Evolutionary conservation across 2,797 vertebrate genomes (phyloP).

Genomic region (Ctenopoma kingsleyae): DNA sequence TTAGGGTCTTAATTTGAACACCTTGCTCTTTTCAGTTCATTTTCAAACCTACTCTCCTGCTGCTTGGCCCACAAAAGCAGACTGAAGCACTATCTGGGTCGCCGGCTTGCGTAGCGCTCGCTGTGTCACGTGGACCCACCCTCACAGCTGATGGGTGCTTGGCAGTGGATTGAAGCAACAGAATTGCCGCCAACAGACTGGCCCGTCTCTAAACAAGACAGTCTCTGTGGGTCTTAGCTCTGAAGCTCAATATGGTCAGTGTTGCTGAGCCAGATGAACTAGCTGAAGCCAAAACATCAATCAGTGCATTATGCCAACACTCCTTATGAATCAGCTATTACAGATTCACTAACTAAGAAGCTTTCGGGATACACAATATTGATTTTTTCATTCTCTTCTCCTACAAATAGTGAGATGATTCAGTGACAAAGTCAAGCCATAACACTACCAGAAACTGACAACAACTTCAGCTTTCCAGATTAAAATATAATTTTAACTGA

Average conservation of each 20-base stretch:
- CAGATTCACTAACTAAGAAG: conserved; percentile 61
- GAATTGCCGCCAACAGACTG: conserved; percentile 36
- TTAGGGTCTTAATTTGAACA: conserved; percentile 78
- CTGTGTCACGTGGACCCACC: conserved; percentile 60
- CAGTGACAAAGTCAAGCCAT: conserved; percentile 5
- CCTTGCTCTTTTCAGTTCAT: conserved; percentile 74
- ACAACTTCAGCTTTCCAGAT: conserved; percentile 6
- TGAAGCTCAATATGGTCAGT: conserved; percentile 35
- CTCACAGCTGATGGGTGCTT: conserved; percentile 45
- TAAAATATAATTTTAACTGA: conserved; percentile 1
- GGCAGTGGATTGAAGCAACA: conserved; percentile 35
- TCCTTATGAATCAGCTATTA: conserved; percentile 43
- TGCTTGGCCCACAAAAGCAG: conserved; percentile 76
- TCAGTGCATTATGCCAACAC: conserved; percentile 42
- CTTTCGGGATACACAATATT: conserved; percentile 37
- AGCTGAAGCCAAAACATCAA: conserved; percentile 59
- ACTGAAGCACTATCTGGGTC: conserved; percentile 73
- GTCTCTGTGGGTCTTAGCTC: conserved; percentile 34
- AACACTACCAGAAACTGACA: background rate
- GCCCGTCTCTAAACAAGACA: conserved; percentile 36
- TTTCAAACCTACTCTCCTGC: conserved; percentile 76
- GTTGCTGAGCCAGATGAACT: conserved; percentile 52
- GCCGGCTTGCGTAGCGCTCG: conserved; percentile 47
- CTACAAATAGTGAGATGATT: conserved; percentile 20
- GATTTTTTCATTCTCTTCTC: conserved; percentile 41